Base-by-base conservation (phyloP, 2,113 vertebrate species). In the Anthoscopus minutus region DNA sequence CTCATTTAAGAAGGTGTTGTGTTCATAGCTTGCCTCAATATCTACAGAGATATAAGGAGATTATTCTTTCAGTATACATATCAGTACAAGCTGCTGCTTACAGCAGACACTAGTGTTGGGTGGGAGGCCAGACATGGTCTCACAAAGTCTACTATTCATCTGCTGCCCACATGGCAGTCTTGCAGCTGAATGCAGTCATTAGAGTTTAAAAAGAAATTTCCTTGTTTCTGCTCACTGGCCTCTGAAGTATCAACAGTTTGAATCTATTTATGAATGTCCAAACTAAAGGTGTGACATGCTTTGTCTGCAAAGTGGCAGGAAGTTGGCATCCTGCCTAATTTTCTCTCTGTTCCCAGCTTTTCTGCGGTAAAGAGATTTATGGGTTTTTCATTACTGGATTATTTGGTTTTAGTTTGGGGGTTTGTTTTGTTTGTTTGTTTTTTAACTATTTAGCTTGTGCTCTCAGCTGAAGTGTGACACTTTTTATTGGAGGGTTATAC, bases 281-380 rank as follows among this genome's bases (percentile, higher is more conserved):
- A 95, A 95, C 92, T 97, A 86, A 96, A 98, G 98, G 98, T 98
- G 98, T 96, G 97, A 97, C 92, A 90, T 79, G 71, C 77, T 98
- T 97, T 97, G 97, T 98, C 98, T 98, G 97, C 93, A 98, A 95
- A 86, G 97, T 98, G 98, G 97, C 92, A 88, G 31, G 96, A 85
- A 81, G 77, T 94, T 98, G 98, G 98, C 98, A 28, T 86, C 53
- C 51, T 88, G 98, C 98, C 98, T 82, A 95, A 82, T 16, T 61
- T 95, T 97, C 96, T 96, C 90, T 92, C 38, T 87, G 97, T 98
- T 98, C 98, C 91, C 98, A 98, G 78, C 98, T 99, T 99, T 99
- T 92, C 98, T 98, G 98, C 98, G 98, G 97, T 96, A 65, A 95
- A 97, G 96, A 97, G 98, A 98, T 97, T 97, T 66, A 80, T 35